Conservation (phyloP, 2,113 vertebrate genomes). For the Rhizomys pruinosus region DNA sequence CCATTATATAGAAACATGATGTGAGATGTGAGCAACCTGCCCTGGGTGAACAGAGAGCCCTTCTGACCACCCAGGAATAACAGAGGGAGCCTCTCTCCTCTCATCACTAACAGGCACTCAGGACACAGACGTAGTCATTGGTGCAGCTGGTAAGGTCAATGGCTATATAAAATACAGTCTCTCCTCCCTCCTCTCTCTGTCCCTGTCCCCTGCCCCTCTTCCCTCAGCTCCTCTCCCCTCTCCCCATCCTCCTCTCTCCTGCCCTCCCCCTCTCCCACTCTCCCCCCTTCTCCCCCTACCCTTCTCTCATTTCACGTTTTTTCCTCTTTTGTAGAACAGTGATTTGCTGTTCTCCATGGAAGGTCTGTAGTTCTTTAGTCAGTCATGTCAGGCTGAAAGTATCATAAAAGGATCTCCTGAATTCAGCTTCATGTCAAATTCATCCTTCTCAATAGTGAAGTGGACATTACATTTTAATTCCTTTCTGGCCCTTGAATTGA, state of each 20-base stretch:
- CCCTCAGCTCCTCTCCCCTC: fast-evolving
- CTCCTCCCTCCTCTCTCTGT: background rate
- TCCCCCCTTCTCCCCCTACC: too few species aligned
- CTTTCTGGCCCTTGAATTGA: background rate
- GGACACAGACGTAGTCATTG: background rate
- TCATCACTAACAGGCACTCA: background rate
- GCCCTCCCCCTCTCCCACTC: background rate
- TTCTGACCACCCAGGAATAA: background rate
- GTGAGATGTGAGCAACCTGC: background rate
- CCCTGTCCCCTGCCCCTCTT: too few species aligned
- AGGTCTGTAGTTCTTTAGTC: background rate
- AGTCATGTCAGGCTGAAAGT: background rate
- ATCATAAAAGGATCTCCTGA: background rate
- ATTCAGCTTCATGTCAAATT: background rate
- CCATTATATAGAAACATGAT: background rate
- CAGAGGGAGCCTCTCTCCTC: background rate
- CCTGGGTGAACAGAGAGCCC: background rate
- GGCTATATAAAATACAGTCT: background rate
- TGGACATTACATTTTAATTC: background rate
- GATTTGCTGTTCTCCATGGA: background rate
- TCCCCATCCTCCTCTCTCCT: background rate
- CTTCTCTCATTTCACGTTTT: background rate
- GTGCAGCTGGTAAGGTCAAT: background rate
- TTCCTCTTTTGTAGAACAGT: background rate
- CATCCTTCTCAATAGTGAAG: background rate